Base-by-base conservation (phyloP, 2,797 vertebrate genomes). In the Xerus rutilus region DNA sequence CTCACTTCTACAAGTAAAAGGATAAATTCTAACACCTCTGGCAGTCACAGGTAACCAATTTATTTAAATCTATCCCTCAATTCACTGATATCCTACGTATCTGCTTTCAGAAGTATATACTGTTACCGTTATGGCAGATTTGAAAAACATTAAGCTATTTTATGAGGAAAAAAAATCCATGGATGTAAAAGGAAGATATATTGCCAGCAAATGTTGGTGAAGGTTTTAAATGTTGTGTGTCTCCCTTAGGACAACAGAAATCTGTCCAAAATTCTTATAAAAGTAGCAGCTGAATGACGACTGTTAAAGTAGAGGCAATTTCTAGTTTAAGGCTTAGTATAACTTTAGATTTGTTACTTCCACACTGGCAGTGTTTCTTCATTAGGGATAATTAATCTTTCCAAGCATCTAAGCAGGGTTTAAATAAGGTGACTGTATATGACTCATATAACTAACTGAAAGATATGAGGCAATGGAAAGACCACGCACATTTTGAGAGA, bases 301-400 rank as follows among this genome's bases (percentile, higher is more conserved):
- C 11, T 52, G 2, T 64, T 89, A 79, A 91, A 70, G 9, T 30
- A 81, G 30, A 92, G 59, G 30, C 84, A 54, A 72, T 85, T 81
- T 86, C 85, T 79, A 78, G 49, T 77, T 93, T 82, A 77, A 86
- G 15, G 28, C 67, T 91, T 79, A 89, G 89, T 73, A 28, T 85
- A 70, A 92, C 12, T 95, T 90, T 78, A 91, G 30, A 94, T 97
- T 94, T 96, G 70, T 95, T 93, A 83, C 70, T 65, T 92, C 6
- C 2, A 11, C 12, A 6, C 78, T 94, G 67, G 47, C 25, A 95
- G 86, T 59, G 23, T 62, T 94, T 92, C 79, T 95, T 47, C 70
- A 76, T 94, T 94, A 93, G n/a, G 73, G 39, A 73, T 39, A 62
- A 86, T 95, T 84, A 67, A 79, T 95, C 86, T 93, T 81, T 32